Conservation (phyloP, 2,888 invertebrate species). For the Pandemis heparana region DNA sequence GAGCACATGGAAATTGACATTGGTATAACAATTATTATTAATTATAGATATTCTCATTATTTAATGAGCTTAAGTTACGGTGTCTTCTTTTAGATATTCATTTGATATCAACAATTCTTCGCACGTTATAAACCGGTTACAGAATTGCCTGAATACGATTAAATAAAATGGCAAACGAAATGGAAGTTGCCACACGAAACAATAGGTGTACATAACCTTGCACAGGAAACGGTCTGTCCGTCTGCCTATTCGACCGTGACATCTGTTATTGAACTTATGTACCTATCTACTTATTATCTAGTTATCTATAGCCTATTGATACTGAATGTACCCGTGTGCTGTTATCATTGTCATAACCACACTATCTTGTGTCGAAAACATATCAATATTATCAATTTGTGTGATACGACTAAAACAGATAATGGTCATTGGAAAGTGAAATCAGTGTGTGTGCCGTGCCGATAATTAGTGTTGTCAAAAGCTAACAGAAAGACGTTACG, state of each 20-base stretch:
- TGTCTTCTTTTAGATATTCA: no score
- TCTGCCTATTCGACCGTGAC: constrained; percentile 52
- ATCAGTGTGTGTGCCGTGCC: constrained; percentile 5
- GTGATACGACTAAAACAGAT: constrained; percentile 33
- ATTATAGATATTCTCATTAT: neutral
- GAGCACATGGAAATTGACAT: no score
- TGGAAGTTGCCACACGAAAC: constrained; percentile 45
- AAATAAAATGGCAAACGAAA: constrained; percentile 38
- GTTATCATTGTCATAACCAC: constrained; percentile 31
- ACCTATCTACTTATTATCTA: constrained; percentile 47
- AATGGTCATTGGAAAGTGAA: neutral
- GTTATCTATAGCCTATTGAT: constrained; percentile 46
- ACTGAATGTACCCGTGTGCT: constrained; percentile 4
- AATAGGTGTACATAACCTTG: constrained; percentile 44
- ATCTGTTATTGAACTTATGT: constrained; percentile 50
- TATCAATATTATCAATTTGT: constrained; percentile 32
- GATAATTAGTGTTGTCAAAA: neutral
- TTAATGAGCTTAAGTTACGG: neutral
- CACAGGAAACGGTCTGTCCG: constrained; percentile 46
- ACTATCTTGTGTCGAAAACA: constrained; percentile 27
- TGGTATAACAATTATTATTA: neutral
- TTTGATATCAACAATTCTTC: neutral
- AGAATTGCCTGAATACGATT: constrained; percentile 1
- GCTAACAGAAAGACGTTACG: neutral
- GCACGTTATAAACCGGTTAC: constrained; percentile 5